These are phyloP conservation scores for Centropristis striata DNA, from an alignment of 2,113 vertebrate genomes.

Conservation along the genomic window DNA sequence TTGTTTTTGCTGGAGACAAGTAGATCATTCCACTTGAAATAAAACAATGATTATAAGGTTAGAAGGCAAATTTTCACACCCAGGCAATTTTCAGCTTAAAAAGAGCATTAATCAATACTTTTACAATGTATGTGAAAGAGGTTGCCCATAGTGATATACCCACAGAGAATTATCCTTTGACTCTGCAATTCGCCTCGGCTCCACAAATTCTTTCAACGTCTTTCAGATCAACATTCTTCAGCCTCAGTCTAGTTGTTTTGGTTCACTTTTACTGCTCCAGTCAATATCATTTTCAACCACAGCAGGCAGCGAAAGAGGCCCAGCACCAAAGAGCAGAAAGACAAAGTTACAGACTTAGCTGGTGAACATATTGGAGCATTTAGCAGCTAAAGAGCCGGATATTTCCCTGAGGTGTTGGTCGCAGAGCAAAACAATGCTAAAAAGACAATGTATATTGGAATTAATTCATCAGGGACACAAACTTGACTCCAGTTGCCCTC, in stretches of 20 bases:
- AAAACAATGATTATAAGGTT: not conserved
- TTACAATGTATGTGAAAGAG: not conserved
- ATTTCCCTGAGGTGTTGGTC: not conserved
- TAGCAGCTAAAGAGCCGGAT: not conserved
- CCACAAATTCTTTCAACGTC: not conserved
- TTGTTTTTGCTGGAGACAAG: not conserved
- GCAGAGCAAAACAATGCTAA: not conserved
- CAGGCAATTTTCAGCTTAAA: not conserved
- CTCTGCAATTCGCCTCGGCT: not conserved
- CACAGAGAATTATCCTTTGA: not conserved
- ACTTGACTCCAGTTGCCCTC: not conserved
- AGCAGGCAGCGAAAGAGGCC: not conserved
- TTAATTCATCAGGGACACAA: constrained; percentile 1
- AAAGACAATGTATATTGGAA: not conserved
- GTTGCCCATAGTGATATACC: not conserved
- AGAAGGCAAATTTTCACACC: not conserved
- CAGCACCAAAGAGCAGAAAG: not conserved
- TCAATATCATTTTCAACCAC: not conserved
- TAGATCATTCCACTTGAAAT: not conserved
- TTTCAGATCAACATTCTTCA: not conserved
- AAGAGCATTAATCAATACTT: not conserved
- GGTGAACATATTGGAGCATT: not conserved
- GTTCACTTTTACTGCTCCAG: not conserved
- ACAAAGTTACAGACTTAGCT: not conserved
- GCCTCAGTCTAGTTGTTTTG: not conserved